phyloP scores from a whole-genome alignment of 1,140 invertebrate species.

The Mya arenaria region DNA sequence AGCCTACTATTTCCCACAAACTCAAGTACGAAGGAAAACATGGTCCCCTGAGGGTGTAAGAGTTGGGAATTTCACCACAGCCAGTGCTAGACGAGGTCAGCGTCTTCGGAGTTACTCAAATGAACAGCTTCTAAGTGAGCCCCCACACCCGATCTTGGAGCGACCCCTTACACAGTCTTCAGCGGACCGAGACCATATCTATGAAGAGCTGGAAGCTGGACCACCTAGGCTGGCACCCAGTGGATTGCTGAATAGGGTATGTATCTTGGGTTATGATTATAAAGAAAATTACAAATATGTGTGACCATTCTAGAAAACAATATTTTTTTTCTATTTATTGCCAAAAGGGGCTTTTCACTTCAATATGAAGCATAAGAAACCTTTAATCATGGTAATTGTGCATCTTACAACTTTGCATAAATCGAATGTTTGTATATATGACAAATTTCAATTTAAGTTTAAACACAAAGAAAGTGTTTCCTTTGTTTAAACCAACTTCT shows the following conservation, averaged over 20 bases:
- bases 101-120: slow-evolving; percentile 48
- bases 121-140: slow-evolving; percentile 32
- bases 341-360: no score
- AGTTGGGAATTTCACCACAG: slow-evolving; percentile 9
- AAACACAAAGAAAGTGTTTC: no score
- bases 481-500: no score
- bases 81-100: slow-evolving; percentile 11
- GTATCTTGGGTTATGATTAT: no score
- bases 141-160: neutral
- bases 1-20: slow-evolving; percentile 26
- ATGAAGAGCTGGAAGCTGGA: slow-evolving; percentile 52
- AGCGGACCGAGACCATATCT: slow-evolving; percentile 34
- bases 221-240: slow-evolving; percentile 59
- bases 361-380: no score
- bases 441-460: no score
- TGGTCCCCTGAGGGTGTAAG: slow-evolving; percentile 53
- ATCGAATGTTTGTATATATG: no score
- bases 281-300: no score
- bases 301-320: no score
- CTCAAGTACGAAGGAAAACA: slow-evolving; percentile 37
- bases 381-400: no score
- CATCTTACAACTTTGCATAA: no score
- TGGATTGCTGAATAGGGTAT: slow-evolving; percentile 58
- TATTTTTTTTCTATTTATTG: no score
- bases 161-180: neutral